Evolutionary conservation across 2,888 invertebrate species (phyloP).

Genomic region (Thelaira solivaga): DNA sequence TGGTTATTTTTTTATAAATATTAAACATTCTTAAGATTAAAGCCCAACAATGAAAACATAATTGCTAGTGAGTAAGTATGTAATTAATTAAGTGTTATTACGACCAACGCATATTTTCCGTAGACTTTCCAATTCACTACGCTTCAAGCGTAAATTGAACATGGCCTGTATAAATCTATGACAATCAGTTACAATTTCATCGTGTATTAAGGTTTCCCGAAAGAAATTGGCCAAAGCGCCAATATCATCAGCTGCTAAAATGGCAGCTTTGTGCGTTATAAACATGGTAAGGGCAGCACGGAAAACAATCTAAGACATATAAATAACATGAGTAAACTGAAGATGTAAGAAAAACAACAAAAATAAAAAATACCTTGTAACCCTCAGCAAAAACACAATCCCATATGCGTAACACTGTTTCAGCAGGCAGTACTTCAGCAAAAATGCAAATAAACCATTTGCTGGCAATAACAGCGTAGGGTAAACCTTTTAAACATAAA

Average conservation of each 20-base stretch:
- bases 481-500: slow-evolving; percentile 82
- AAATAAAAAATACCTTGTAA: slow-evolving; percentile 80
- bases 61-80: slow-evolving; percentile 57
- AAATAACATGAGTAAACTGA: too few species aligned
- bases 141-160: slow-evolving; percentile 85
- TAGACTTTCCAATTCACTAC: slow-evolving; percentile 73
- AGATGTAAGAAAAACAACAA: too few species aligned
- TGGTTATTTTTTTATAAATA: slow-evolving; percentile 52
- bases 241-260: slow-evolving; percentile 89
- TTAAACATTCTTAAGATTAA: slow-evolving; percentile 44
- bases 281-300: slow-evolving; percentile 92
- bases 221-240: slow-evolving; percentile 89
- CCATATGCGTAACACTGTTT: slow-evolving; percentile 96
- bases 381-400: slow-evolving; percentile 97
- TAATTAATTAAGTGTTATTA: slow-evolving; percentile 68
- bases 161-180: slow-evolving; percentile 93
- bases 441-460: slow-evolving; percentile 98
- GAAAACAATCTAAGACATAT: slow-evolving; percentile 82
- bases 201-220: slow-evolving; percentile 85
- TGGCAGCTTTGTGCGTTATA: slow-evolving; percentile 82
- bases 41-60: slow-evolving; percentile 34
- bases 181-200: slow-evolving; percentile 88
- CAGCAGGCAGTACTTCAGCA: slow-evolving; percentile 94
- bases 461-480: slow-evolving; percentile 93
- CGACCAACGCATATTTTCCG: slow-evolving; percentile 72